Evolutionary conservation across 2,888 invertebrate genomes (phyloP).

Genomic region (Eupithecia dodoneata): DNA sequence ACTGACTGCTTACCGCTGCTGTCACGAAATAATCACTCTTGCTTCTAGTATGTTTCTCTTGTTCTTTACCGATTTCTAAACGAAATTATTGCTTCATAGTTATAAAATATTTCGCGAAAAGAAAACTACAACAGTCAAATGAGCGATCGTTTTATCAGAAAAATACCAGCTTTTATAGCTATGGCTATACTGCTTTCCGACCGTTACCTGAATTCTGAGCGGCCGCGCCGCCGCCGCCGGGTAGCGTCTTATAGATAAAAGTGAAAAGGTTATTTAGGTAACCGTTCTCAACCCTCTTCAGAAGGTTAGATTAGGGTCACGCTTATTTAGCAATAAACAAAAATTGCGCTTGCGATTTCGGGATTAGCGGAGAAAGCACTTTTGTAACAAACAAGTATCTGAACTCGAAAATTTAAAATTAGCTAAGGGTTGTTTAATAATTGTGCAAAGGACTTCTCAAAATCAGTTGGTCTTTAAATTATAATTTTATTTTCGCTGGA

Average conservation of each 20-base stretch:
- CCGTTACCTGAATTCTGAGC: slow-evolving; percentile 23
- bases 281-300: slow-evolving; percentile 38
- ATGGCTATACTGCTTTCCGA: slow-evolving; percentile 8
- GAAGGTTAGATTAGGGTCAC: slow-evolving; percentile 33
- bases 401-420: background rate
- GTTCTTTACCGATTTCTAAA: slow-evolving; percentile 19
- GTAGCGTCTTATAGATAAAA: slow-evolving; percentile 27
- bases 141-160: background rate
- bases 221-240: background rate
- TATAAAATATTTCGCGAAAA: background rate
- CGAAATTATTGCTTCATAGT: slow-evolving; percentile 5
- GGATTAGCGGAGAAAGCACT: slow-evolving; percentile 22
- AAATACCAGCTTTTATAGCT: background rate
- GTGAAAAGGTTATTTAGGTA: slow-evolving; percentile 32
- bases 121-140: background rate
- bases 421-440: background rate
- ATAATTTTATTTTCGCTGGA: background rate
- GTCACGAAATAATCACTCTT: slow-evolving; percentile 32
- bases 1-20: slow-evolving; percentile 20
- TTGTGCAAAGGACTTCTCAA: background rate
- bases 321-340: slow-evolving; percentile 39
- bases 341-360: slow-evolving; percentile 25
- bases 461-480: background rate
- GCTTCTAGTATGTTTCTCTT: slow-evolving; percentile 14
- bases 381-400: slow-evolving; percentile 11